Evolutionary conservation across 2,797 vertebrate genomes (phyloP), one percentile per base, ranked within the genome.

Genomic region (Hozukius guyotensis): DNA sequence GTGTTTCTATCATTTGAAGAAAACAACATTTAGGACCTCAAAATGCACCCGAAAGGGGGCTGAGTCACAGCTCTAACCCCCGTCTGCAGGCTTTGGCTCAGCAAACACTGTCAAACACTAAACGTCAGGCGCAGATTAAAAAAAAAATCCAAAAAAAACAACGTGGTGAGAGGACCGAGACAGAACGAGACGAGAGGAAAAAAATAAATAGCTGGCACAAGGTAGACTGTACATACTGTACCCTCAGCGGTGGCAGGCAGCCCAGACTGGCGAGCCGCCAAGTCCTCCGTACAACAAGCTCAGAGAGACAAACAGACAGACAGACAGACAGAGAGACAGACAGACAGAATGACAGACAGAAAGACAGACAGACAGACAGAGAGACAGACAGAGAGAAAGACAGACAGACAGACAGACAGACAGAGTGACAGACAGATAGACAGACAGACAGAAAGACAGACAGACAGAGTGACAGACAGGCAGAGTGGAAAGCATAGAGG

Each of bases 181-280:
- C 83, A 83, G 90, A 81, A 78, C 73, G 85, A 89, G 87, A 82
- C 52, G 32, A 78, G 82, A 81, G 49, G 72, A 84, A 75, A 79
- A 22, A 93, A 93, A 94, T 85, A 93, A 96, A 96, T 95, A 95
- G 93, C 96, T 98, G 97, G 97, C 97, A 95, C 94, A 36, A 93
- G 85, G 87, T 92, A 95, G 95, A 98, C 98, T 99, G 98, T 99
- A 98, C 97, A 97, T 98, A 99, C 98, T 99, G 98, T 99, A 99
- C 98, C 97, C 96, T 96, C 94, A 93, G 94, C 79, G 80, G 95
- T 98, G 98, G 97, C 97, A 89, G 80, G 27, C 77, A n/a, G 97
- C 97, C 96, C 97, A 97, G 96, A 88, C 82, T 95, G 97, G 97
- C 94, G 0, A n/a, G 0, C 70, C 2, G 97, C 97, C 98, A 98